Evolutionary conservation across 2,797 vertebrate genomes (phyloP).

Genomic region (Brachyalestes nurse): DNA sequence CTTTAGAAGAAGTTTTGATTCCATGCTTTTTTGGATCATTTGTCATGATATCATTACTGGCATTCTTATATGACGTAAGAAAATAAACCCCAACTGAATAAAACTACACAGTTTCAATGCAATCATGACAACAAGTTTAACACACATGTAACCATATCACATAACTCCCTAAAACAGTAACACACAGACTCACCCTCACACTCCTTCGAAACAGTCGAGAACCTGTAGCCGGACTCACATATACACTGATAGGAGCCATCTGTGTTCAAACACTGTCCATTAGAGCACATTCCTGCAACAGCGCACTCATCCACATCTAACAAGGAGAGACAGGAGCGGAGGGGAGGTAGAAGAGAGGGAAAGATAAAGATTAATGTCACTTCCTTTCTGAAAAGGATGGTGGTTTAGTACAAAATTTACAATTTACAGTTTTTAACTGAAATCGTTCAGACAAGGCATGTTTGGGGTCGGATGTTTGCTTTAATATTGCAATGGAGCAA

Average conservation of each 20-base stretch:
- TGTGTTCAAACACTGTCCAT: constrained; percentile 89
- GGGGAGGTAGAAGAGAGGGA: not conserved
- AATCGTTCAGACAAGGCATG: not conserved
- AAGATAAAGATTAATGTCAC: not conserved
- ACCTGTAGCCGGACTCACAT: constrained; percentile 86
- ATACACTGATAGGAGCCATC: constrained; percentile 88
- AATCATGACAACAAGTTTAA: too few relatives aligned
- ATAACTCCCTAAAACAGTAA: not conserved
- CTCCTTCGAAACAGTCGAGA: constrained; percentile 72
- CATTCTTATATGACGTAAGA: too few relatives aligned
- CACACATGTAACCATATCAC: too few relatives aligned
- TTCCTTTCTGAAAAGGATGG: constrained; percentile 2
- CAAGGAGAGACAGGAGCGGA: constrained; percentile 26
- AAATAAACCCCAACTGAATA: too few relatives aligned
- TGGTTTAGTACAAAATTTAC: too few relatives aligned
- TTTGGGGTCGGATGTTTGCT: not conserved
- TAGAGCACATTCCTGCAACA: constrained; percentile 79
- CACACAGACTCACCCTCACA: constrained; percentile 85
- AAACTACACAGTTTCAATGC: too few relatives aligned
- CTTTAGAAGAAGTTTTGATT: too few relatives aligned
- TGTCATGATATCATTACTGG: too few relatives aligned
- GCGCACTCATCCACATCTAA: constrained; percentile 92
- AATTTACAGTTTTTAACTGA: not conserved
- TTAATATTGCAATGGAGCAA: not conserved
- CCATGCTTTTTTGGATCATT: too few relatives aligned